Percentiles rank a stretch among this genome's conserved stretches.
Evolutionary conservation across 1,140 invertebrate genomes (phyloP).

Genomic region (Diprion similis): DNA sequence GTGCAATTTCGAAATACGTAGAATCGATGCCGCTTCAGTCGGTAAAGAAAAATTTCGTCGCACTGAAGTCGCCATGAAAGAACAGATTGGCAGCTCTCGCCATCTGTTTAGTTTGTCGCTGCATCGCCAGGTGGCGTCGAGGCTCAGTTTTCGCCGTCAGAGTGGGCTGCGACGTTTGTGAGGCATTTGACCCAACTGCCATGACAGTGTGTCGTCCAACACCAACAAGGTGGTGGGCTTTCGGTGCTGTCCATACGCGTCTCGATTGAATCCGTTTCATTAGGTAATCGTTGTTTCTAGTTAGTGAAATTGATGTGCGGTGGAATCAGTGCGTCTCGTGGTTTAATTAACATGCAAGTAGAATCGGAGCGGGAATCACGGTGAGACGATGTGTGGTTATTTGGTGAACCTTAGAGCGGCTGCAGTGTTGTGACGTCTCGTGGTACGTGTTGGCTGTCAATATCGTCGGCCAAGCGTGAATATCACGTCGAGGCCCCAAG

Average conservation of each 20-base stretch:
- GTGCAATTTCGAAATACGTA: too few species aligned
- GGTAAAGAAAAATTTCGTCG: too few species aligned
- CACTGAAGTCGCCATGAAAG: too few species aligned
- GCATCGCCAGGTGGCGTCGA: background rate
- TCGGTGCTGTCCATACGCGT: background rate
- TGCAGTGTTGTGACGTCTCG: slow-evolving; percentile 14
- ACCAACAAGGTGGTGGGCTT: background rate
- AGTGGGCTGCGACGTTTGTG: slow-evolving; percentile 2
- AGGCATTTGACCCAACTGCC: slow-evolving; percentile 1
- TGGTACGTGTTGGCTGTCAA: slow-evolving; percentile 10
- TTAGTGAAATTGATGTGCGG: background rate
- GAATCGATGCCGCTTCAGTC: too few species aligned
- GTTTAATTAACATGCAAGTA: background rate
- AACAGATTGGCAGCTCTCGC: too few species aligned
- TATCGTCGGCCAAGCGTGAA: background rate
- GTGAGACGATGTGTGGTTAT: background rate
- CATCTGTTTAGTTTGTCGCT: too few species aligned
- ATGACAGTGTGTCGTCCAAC: slow-evolving; percentile 12
- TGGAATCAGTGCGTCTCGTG: background rate
- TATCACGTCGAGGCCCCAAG: background rate
- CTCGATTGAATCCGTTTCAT: background rate
- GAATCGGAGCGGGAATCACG: too few species aligned
- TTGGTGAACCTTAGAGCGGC: background rate
- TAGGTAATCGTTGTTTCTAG: background rate
- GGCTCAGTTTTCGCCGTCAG: background rate